These are phyloP conservation scores for Cuculus canorus DNA, from an alignment of 2,797 vertebrate species.

Conservation along the genomic window DNA sequence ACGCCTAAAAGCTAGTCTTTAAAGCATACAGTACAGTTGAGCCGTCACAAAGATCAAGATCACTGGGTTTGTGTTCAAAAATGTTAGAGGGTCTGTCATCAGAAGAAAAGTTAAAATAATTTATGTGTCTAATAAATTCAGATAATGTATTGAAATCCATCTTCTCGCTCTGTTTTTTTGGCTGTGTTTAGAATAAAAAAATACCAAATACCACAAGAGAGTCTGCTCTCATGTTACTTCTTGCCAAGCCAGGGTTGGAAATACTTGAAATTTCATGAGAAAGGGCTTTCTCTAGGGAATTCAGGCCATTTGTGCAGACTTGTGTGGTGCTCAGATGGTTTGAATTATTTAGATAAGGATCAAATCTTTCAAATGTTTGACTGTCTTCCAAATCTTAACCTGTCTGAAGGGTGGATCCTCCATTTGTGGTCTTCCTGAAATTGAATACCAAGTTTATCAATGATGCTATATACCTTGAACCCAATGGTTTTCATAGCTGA, in stretches of 20 bases:
- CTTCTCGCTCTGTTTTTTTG: background rate
- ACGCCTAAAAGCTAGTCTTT: background rate
- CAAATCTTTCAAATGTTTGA: constrained; percentile 29
- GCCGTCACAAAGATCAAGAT: background rate
- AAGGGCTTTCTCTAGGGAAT: constrained; percentile 33
- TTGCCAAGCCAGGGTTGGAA: constrained; percentile 61
- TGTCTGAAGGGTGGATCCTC: constrained; percentile 5
- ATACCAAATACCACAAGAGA: constrained; percentile 53
- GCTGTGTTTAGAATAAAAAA: constrained; percentile 31
- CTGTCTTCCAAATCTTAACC: constrained; percentile 21
- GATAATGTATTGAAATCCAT: background rate
- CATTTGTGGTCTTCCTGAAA: background rate
- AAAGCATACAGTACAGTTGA: background rate
- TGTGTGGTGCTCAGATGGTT: constrained; percentile 31
- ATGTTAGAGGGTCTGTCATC: background rate
- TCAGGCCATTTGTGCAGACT: constrained; percentile 45
- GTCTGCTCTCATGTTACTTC: constrained; percentile 25
- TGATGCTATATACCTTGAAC: background rate
- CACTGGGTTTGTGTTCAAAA: background rate
- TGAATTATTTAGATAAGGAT: constrained; percentile 48
- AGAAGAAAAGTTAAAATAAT: background rate
- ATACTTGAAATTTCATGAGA: constrained; percentile 52
- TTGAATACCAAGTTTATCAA: background rate
- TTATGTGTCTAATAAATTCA: background rate
- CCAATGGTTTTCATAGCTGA: background rate